These are phyloP conservation scores for Sweltsa coloradensis DNA, from an alignment of 1,140 invertebrate genomes.

Conservation along the genomic window DNA sequence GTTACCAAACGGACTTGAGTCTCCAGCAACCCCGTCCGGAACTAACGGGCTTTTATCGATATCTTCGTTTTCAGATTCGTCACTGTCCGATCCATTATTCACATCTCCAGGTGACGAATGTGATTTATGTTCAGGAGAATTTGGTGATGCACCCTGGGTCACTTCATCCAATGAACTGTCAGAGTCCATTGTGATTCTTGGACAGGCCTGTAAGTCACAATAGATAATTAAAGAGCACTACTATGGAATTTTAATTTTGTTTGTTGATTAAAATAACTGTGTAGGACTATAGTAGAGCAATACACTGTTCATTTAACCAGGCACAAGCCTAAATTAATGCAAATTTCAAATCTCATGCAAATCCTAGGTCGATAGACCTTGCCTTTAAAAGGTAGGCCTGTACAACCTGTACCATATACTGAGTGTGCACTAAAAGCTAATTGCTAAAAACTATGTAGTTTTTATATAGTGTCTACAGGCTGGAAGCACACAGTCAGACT, in stretches of 20 bases:
- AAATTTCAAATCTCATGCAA: not conserved
- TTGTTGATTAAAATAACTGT: not conserved
- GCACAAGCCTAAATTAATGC: not conserved
- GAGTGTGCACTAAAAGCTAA: no score
- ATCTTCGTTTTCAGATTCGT: not conserved
- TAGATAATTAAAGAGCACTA: slow-evolving; percentile 1
- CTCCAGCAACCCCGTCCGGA: not conserved
- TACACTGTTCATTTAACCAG: not conserved
- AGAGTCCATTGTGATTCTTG: slow-evolving; percentile 9
- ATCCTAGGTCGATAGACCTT: not conserved
- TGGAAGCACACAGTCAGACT: no score
- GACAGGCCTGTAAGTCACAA: slow-evolving; percentile 4
- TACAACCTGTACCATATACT: no score
- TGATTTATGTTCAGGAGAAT: not conserved
- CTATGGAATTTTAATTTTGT: not conserved
- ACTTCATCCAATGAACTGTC: slow-evolving; percentile 14
- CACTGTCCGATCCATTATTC: not conserved
- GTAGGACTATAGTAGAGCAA: not conserved
- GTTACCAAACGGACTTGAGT: not conserved
- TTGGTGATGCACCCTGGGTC: not conserved
- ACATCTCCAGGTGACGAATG: not conserved
- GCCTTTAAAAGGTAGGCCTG: no score
- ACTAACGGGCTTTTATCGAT: not conserved
- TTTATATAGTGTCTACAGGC: no score
- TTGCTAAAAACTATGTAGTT: no score